Base-by-base conservation (phyloP, 2,888 invertebrate genomes). In the Philonicus albiceps region DNA sequence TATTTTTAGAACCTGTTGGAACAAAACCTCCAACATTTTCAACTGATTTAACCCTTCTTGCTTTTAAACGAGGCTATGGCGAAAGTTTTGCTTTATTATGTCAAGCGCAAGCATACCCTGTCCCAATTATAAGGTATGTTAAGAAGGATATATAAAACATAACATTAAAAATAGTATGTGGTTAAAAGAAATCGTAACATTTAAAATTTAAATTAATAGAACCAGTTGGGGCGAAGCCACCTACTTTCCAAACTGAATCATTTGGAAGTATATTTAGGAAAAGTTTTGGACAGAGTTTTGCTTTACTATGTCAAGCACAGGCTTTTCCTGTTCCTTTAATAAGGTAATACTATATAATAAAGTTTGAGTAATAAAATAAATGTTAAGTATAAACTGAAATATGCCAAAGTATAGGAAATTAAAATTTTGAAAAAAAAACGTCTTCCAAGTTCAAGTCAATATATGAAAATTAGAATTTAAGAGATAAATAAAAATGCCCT, bases 261-360 rank as follows among this genome's bases (percentile, higher is more conserved):
- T 94, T 94, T 91, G 93, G 93, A 90, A 93, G 92, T 87, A 93
- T 94, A 80, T 92, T 94, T 89, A 91, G 93, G 73, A 91, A 93
- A 89, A 90, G 91, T 55, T 90, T 90, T 86, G 92, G 91, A 27
- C 91, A 93, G 84, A 93, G 93, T 87, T 93, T 95, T 90, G 93
- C 94, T 22, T 91, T 96, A 87, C 91, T 95, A 85, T 96, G 96
- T 90, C 95, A 95, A 90, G 95, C 95, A 76, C 95, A 96, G 91
- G 95, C 94, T 7, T 94, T 93, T 92, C 96, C 96, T 75, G 94
- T 96, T 89, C 96, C 96, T 89, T 91, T 94, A 87, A 95, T 95
- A 94, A 95, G 95, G 95, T 96, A 93, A 89, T 91, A 90, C 6
- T 19, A 19, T n/a, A 16, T 19, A 53, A n/a, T 53, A n/a, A n/a